Conservation (phyloP, 2,888 invertebrate species). For the Keiferia lycopersicella region DNA sequence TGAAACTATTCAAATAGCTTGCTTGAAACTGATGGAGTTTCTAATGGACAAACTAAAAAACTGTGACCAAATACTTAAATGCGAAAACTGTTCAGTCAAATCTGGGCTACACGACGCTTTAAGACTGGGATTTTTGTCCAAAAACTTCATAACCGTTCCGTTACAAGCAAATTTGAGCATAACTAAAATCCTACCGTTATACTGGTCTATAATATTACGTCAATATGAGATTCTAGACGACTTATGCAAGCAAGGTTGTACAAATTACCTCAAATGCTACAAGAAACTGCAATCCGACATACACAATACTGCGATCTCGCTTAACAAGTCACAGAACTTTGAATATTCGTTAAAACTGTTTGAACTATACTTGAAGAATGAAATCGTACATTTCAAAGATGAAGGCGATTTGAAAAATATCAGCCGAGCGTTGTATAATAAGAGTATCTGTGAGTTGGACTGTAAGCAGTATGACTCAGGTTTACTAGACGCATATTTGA, state of each 20-base stretch:
- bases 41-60: slow-evolving; percentile 48
- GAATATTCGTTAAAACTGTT: slow-evolving; percentile 63
- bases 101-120: slow-evolving; percentile 62
- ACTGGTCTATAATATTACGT: slow-evolving; percentile 41
- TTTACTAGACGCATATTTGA: slow-evolving; percentile 58
- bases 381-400: slow-evolving; percentile 44
- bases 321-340: slow-evolving; percentile 55
- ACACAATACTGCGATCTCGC: slow-evolving; percentile 62
- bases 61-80: slow-evolving; percentile 58
- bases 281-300: slow-evolving; percentile 62
- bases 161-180: slow-evolving; percentile 42
- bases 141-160: slow-evolving; percentile 50
- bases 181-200: slow-evolving; percentile 40
- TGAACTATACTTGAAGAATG: slow-evolving; percentile 57
- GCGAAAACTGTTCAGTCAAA: slow-evolving; percentile 60
- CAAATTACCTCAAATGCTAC: slow-evolving; percentile 57
- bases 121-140: slow-evolving; percentile 55
- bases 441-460: slow-evolving; percentile 68
- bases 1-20: slow-evolving; percentile 43
- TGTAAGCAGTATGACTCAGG: slow-evolving; percentile 53
- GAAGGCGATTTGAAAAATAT: slow-evolving; percentile 55
- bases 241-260: slow-evolving; percentile 49
- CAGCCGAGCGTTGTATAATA: slow-evolving; percentile 65
- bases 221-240: slow-evolving; percentile 55
- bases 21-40: slow-evolving; percentile 52